Percentiles rank a stretch among this genome's conserved stretches.
These are phyloP conservation scores for Actinemys pallida DNA, from an alignment of 2,113 vertebrate genomes.

Conservation along the genomic window DNA sequence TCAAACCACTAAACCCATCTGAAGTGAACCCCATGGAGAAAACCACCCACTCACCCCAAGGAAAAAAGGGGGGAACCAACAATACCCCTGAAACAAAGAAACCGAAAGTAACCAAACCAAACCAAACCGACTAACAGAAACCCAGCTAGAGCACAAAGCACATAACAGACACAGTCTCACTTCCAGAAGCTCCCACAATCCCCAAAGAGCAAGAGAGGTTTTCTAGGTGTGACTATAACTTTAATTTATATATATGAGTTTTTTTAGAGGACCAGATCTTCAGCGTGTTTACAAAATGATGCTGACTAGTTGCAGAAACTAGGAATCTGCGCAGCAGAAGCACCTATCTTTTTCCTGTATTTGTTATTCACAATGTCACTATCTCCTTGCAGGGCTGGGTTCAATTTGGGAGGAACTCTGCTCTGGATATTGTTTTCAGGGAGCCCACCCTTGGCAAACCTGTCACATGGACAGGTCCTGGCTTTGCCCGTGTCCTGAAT, in stretches of 20 bases:
- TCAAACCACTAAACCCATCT: not conserved
- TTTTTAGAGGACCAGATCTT: rapidly evolving
- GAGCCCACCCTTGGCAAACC: conserved; percentile 64
- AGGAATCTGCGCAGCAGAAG: not conserved
- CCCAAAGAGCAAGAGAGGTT: not conserved
- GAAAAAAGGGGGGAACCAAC: not conserved
- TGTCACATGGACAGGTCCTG: conserved; percentile 85
- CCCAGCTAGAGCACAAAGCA: not conserved
- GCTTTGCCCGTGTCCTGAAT: conserved; percentile 82
- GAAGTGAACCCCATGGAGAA: not conserved
- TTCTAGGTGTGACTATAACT: not conserved
- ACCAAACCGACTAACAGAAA: not conserved
- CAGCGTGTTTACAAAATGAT: not conserved
- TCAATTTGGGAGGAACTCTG: conserved; percentile 55
- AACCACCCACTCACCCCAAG: not conserved
- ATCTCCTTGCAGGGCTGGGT: conserved; percentile 55
- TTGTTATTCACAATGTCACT: not conserved
- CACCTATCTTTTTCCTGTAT: not conserved
- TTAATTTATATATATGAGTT: not conserved
- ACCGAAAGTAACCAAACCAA: not conserved
- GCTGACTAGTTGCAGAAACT: not conserved
- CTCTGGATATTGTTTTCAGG: conserved; percentile 75
- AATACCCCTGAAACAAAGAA: not conserved
- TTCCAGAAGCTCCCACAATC: not conserved
- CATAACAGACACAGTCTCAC: not conserved